Conservation (phyloP, 2,113 vertebrate genomes). For the Eleginops maclovinus region DNA sequence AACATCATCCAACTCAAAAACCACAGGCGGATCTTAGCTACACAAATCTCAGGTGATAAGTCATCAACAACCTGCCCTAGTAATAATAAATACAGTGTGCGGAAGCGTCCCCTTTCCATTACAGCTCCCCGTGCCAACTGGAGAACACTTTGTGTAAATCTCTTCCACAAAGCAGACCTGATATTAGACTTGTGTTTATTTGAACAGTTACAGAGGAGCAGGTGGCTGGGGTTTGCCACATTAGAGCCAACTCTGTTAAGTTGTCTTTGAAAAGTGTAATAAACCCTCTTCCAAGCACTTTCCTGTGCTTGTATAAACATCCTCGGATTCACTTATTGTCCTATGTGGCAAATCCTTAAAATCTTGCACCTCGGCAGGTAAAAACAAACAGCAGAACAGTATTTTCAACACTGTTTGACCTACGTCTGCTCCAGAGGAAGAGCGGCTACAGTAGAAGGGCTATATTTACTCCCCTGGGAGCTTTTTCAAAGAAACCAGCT, state of each 20-base stretch:
- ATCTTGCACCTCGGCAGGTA: constrained; percentile 38
- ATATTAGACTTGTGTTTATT: constrained; percentile 49
- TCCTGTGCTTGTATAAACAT: constrained; percentile 54
- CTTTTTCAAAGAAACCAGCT: constrained; percentile 65
- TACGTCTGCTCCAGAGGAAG: constrained; percentile 63
- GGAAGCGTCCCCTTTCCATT: constrained; percentile 26
- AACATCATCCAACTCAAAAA: not conserved
- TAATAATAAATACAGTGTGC: constrained; percentile 26
- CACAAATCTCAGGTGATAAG: not conserved
- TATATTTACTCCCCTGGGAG: constrained; percentile 74
- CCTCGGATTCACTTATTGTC: constrained; percentile 48
- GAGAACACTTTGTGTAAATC: constrained; percentile 33
- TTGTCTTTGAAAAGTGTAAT: constrained; percentile 54
- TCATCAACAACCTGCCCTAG: constrained; percentile 4
- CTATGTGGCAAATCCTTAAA: constrained; percentile 54
- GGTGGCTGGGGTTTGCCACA: constrained; percentile 61
- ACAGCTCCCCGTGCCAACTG: constrained; percentile 14
- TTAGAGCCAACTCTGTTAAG: constrained; percentile 41
- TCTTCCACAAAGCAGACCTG: constrained; percentile 29
- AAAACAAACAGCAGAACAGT: constrained; percentile 67
- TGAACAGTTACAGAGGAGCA: constrained; percentile 36
- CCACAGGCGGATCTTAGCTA: not conserved
- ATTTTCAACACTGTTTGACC: constrained; percentile 66
- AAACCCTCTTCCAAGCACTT: constrained; percentile 56
- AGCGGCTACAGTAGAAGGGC: constrained; percentile 59